Evolutionary conservation across 2,888 invertebrate genomes (phyloP), one percentile per base, ranked within the genome.

Genomic region (Stenodema calcarata): DNA sequence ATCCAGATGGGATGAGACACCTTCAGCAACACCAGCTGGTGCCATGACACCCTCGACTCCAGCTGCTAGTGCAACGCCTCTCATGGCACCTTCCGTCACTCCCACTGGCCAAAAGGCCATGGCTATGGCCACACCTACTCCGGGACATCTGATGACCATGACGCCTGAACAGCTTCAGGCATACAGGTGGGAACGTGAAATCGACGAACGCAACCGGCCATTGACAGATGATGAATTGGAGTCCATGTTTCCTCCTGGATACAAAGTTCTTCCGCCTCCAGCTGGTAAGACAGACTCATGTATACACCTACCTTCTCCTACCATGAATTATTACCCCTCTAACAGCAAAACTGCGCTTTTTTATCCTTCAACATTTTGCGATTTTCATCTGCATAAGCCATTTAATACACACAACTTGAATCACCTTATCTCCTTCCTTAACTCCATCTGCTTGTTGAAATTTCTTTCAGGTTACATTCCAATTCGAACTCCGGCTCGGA

Each of bases 1-100:
- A 86, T 98, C 98, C 87, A 95, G 99, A 88, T 99, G 99, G 99
- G 99, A 99, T 91, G 98, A 99, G 92, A 99, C 99, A 0, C 99
- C 99, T 0, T 94, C 95, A 6, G 90, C 91, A 89, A 92, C 93
- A 0, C 89, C 89, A 16, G 89, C 88, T 93, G 89, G 88, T 35
- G 88, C 87, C 12, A 86, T 92, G 83, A 90, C 90, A 4, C 90
- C 90, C 7, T 89, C 93, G 1, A 90, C 90, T 42, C 90, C 90
- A 88, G 91, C 91, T 14, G 88, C 88, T n/a, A 86, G 82, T 18
- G 89, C 90, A 16, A 94, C 94, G 0, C 94, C 94, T 1, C 88
- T 91, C 86, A 91, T 92, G 90, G 92, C 92, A 4, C 92, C 92
- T 0, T 91, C 91, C 23, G 91, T 95, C 28, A 96, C 98, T 6